Base-by-base conservation (phyloP, 2,797 vertebrate genomes). In the Euthynnus affinis region DNA sequence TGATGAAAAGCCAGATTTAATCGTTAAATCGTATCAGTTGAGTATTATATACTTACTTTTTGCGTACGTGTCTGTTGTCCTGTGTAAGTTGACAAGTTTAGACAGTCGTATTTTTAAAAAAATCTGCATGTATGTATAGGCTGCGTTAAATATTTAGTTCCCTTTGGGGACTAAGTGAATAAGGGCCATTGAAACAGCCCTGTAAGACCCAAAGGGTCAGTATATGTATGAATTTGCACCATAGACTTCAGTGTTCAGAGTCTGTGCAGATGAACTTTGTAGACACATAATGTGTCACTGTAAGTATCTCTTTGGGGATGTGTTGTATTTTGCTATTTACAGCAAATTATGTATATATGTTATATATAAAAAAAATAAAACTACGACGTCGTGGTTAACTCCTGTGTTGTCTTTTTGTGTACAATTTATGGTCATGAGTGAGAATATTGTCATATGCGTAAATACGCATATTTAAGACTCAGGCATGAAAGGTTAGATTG, bases 171-270 rank as follows among this genome's bases (percentile, higher is more conserved):
- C 93, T 94, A 81, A 93, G 81, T 94, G 82, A 87, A 81, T 51
- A 91, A 83, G 92, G 94, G 95, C 90, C 89, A 86, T 80, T 90
- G 84, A 93, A 95, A 93, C 94, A 85, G 91, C 93, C 93, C 93
- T 86, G 94, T 95, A 95, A 96, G 95, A 95, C 94, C 94, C 95
- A 68, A 90, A 57, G 95, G 95, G 94, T 95, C 94, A 93, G 69
- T 87, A 20, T 87, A 80, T 79, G 73, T 91, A 89, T 93, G 67
- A 84, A 92, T 95, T 90, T 95, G 95, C 95, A 92, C 87, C 25
- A 56, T 17, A 85, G 83, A 89, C 86, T 78, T 91, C 79, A 89
- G 68, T 79, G 74, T 89, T 25, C 79, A 91, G 92, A 82, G 86
- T 92, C 90, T 89, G 91, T 92, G 94, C 92, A 91, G 89, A 94